A percentile compares a stretch with the other conserved stretches of the same genome.
Conservation (phyloP, 2,797 vertebrate species). For the Odontamblyopus lacepedii region DNA sequence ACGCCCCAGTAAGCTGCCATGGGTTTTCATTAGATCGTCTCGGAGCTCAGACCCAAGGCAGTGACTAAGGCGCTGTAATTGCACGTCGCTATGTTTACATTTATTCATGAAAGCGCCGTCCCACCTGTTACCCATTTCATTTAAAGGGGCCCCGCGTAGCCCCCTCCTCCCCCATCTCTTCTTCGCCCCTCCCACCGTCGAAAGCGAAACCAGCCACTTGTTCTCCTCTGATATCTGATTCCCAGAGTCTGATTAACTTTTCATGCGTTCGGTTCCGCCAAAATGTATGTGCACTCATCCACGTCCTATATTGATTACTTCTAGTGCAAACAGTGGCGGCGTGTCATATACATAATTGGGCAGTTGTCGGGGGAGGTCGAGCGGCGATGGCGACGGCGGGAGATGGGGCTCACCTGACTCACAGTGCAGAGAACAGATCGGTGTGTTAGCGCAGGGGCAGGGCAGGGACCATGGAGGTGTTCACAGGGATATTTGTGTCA, state of each 20-base stretch:
- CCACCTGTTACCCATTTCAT: conserved; percentile 95
- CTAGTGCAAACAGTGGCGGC: conserved; percentile 96
- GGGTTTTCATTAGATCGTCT: conserved; percentile 83
- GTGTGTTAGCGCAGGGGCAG: not conserved
- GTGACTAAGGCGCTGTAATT: conserved; percentile 81
- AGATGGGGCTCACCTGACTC: conserved; percentile 86
- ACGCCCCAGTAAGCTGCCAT: conserved; percentile 85
- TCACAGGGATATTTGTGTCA: conserved; percentile 12
- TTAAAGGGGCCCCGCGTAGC: conserved; percentile 74
- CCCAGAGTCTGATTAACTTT: conserved; percentile 96
- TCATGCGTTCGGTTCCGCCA: conserved; percentile 97
- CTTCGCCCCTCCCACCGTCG: conserved; percentile 41
- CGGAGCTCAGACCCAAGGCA: conserved; percentile 72
- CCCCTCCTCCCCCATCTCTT: conserved; percentile 13
- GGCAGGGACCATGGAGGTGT: conserved; percentile 9
- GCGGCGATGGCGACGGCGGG: conserved; percentile 84
- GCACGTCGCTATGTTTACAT: conserved; percentile 90
- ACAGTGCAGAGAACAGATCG: conserved; percentile 71
- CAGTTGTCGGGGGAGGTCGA: conserved; percentile 93
- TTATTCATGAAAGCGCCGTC: conserved; percentile 93
- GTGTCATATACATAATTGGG: conserved; percentile 98
- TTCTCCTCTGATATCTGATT: conserved; percentile 85
- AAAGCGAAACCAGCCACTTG: conserved; percentile 48
- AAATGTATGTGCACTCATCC: conserved; percentile 98
- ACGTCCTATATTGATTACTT: conserved; percentile 99